phyloP scores from a whole-genome alignment of 2,797 vertebrate genomes.

The Aselliscus stoliczkanus region DNA sequence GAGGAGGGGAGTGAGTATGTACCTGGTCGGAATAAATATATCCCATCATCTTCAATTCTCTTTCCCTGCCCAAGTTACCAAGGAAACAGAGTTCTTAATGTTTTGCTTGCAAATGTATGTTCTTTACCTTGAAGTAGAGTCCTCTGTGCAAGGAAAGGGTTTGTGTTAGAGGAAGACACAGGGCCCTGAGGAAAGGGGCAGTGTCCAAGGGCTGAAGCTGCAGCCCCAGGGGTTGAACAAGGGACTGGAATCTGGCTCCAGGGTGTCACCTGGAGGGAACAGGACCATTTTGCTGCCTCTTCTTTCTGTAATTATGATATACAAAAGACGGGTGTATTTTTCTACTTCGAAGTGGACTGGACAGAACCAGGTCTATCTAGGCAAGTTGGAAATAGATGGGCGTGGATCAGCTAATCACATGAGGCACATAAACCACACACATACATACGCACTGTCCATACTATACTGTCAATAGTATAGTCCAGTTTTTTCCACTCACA shows the following conservation, averaged over 20 bases:
- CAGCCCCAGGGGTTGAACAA: neutral
- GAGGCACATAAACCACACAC: too few species aligned
- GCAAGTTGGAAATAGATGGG: neutral
- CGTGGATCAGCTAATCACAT: neutral
- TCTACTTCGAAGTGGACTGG: neutral
- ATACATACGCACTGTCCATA: too few species aligned
- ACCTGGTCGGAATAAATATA: conserved; percentile 7
- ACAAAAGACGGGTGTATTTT: neutral
- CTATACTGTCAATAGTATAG: too few species aligned
- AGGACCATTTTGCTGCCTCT: neutral
- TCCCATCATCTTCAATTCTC: conserved; percentile 3
- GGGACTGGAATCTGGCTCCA: neutral
- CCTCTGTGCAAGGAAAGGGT: neutral
- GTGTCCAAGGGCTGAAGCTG: neutral
- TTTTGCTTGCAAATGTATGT: neutral
- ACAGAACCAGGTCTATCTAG: neutral
- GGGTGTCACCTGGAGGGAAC: neutral
- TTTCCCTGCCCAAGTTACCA: conserved; percentile 22
- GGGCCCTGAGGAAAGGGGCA: neutral
- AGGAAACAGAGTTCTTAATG: conserved; percentile 10
- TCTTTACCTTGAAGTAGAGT: neutral
- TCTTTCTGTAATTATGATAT: neutral
- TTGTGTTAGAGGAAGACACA: neutral
- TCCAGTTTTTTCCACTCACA: neutral
- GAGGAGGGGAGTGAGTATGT: neutral